These are phyloP conservation scores for Melanchra persicariae DNA, from an alignment of 2,888 invertebrate genomes.

Conservation along the genomic window DNA sequence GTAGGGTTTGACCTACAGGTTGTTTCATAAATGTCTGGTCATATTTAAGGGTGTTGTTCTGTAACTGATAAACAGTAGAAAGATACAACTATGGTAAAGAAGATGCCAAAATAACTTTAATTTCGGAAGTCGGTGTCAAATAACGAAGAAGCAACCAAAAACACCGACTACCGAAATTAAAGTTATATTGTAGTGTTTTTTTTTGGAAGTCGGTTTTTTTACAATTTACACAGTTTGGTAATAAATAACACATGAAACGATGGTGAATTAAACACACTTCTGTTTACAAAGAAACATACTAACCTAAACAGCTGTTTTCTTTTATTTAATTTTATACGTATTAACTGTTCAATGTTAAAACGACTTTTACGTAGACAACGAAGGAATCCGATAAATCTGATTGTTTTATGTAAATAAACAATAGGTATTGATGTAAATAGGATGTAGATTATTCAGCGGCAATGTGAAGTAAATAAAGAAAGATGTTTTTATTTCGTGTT, in stretches of 20 bases:
- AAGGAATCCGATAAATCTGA: constrained; percentile 29
- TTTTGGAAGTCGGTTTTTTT: no score
- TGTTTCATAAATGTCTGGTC: no score
- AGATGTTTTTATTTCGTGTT: constrained; percentile 17
- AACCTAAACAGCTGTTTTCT: constrained; percentile 43
- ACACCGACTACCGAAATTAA: no score
- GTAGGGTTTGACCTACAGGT: no score
- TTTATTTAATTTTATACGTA: constrained; percentile 32
- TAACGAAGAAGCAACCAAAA: no score
- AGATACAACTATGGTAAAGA: no score
- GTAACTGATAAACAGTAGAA: no score
- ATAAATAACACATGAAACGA: constrained; percentile 11
- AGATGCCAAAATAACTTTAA: no score
- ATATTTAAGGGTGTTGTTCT: no score
- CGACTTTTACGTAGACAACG: constrained; percentile 3
- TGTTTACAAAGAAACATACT: constrained; percentile 21
- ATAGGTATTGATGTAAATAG: constrained; percentile 27
- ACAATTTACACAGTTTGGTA: neutral
- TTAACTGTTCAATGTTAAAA: constrained; percentile 13
- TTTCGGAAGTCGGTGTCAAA: no score
- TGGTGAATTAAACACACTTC: neutral
- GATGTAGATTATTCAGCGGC: constrained; percentile 31
- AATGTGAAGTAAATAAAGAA: constrained; percentile 14
- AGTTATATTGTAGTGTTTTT: no score
- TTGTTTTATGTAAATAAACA: constrained; percentile 41